These are phyloP conservation scores for Serilophus lunatus DNA, from an alignment of 2,113 vertebrate species.

Conservation along the genomic window DNA sequence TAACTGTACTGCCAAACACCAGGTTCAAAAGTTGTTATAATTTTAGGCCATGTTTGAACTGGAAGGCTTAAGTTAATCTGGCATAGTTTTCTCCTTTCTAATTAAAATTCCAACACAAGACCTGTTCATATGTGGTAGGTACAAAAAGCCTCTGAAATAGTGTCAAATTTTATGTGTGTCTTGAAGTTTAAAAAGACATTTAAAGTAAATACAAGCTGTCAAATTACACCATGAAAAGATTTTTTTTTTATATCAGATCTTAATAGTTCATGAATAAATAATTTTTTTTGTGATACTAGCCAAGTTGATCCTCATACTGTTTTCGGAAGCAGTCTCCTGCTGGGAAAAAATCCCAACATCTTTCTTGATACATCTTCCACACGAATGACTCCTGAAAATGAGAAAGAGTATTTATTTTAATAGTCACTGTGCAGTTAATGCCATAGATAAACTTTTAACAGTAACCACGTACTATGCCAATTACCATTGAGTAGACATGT, in stretches of 20 bases:
- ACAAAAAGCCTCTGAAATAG: slow-evolving; percentile 29
- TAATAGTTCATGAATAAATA: not conserved
- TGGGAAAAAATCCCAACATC: slow-evolving; percentile 98
- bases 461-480: not conserved
- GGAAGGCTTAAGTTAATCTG: not conserved
- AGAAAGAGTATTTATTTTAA: not conserved
- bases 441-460: not conserved
- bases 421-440: not conserved
- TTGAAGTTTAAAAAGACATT: slow-evolving; percentile 29
- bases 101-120: slow-evolving; percentile 5
- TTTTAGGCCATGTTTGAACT: not conserved
- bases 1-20: not conserved
- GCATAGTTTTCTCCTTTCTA: not conserved
- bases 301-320: slow-evolving; percentile 96
- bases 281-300: slow-evolving; percentile 64
- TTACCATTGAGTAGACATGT: not conserved
- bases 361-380: slow-evolving; percentile 99
- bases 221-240: not conserved
- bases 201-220: slow-evolving; percentile 47
- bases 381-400: slow-evolving; percentile 92
- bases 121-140: not conserved
- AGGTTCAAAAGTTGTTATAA: not conserved
- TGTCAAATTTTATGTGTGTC: not conserved
- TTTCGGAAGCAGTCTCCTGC: slow-evolving; percentile 98
- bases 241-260: not conserved